Base-by-base conservation (phyloP, 2,113 vertebrate species). In the Lasiurus cinereus region DNA sequence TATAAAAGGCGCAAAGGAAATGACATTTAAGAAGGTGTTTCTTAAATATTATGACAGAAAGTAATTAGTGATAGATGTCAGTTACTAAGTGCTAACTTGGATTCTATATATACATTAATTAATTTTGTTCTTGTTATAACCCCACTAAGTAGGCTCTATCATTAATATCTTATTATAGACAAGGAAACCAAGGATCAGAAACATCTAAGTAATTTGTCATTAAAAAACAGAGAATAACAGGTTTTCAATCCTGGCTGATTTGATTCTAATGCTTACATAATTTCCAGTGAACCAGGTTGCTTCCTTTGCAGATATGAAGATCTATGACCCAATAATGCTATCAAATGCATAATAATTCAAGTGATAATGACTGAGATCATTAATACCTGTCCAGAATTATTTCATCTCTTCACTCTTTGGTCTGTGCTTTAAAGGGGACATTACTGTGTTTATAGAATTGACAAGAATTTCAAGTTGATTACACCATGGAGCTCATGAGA, bases 1-100 rank as follows among this genome's bases (percentile, higher is more conserved):
- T 99, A 97, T 6, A 97, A 98, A 46, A 93, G 59, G 13, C 78
- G 97, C 2, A 96, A 83, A 93, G 18, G 3, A 7, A 36, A 39
- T 52, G 43, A 67, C 36, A 86, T 92, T 78, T 93, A 22, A 52
- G 18, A 33, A 50, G 29, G 39, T 43, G 0, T 46, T 93, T 10
- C 86, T 92, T 62, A 21, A 83, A 59, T 33, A 62, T 76, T 69
- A 59, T 74, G 3, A 62, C 19, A 8, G 87, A 89, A 90, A 88
- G 24, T 56, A 85, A 59, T 76, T 31, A 73, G n/a, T 56, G 31
- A 77, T 39, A 74, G 22, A 29, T 72, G 31, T 54, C 29, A 5
- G 21, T 79, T 74, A 80, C 19, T 78, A 59, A 88, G 8, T 21
- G 36, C 27, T 87, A 90, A 77, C 7, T 15, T 79, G 48, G 62